A percentile compares a stretch with the other conserved stretches of the same genome.
phyloP scores from a whole-genome alignment of 2,113 vertebrate species.

The Pyxicephalus adspersus region DNA sequence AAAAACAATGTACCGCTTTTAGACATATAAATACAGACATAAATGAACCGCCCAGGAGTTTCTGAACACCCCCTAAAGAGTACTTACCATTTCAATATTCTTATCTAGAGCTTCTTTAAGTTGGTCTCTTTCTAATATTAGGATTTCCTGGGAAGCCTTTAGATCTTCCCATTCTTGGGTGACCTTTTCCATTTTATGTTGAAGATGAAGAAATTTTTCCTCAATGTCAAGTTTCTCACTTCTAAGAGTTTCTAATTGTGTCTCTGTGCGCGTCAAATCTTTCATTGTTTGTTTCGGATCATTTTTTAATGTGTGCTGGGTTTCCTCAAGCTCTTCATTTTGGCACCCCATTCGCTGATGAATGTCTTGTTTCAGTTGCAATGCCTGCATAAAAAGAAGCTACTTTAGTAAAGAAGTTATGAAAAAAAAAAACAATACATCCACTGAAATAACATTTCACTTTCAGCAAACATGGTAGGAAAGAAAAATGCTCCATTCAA shows the following conservation, averaged over 20 bases:
- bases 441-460: too few species aligned
- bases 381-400: too few species aligned
- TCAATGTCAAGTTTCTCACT: constrained; percentile 44
- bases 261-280: constrained; percentile 31
- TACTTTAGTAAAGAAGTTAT: too few species aligned
- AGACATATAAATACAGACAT: too few species aligned
- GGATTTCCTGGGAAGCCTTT: not conserved
- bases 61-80: not conserved
- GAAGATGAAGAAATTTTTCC: not conserved
- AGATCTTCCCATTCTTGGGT: constrained; percentile 39
- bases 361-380: not conserved
- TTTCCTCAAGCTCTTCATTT: constrained; percentile 12
- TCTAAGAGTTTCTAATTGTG: constrained; percentile 29
- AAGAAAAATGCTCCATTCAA: not conserved
- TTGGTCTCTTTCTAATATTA: constrained; percentile 47
- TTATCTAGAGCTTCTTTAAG: constrained; percentile 48
- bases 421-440: too few species aligned
- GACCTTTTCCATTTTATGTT: constrained; percentile 9
- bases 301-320: constrained; percentile 12
- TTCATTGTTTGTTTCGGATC: constrained; percentile 50
- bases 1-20: too few species aligned
- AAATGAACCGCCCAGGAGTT: too few species aligned
- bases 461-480: not conserved
- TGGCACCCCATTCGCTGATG: not conserved
- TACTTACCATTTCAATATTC: constrained; percentile 52